Evolutionary conservation across 2,888 invertebrate species (phyloP).

Genomic region (Myathropa florea): DNA sequence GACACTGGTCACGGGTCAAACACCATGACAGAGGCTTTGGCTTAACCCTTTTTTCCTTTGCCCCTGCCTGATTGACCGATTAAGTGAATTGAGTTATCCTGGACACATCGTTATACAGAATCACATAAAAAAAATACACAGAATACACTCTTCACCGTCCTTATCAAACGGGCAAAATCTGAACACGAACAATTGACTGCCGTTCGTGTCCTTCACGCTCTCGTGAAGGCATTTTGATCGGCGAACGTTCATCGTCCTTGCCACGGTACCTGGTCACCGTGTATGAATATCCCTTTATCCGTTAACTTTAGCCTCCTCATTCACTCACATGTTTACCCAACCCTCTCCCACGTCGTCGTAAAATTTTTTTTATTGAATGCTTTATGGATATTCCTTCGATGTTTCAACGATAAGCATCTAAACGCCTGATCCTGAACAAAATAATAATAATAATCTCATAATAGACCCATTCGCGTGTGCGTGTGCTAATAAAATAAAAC

Average conservation of each 20-base stretch:
- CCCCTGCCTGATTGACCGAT: conserved; percentile 49
- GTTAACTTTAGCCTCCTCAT: not conserved
- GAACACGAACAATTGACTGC: conserved; percentile 53
- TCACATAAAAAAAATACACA: conserved; percentile 9
- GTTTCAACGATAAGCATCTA: conserved; percentile 49
- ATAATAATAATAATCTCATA: conserved; percentile 38
- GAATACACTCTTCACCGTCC: not conserved
- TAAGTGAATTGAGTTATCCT: conserved; percentile 59
- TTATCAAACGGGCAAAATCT: conserved; percentile 33
- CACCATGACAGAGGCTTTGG: conserved; percentile 21
- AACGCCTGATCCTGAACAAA: conserved; percentile 38
- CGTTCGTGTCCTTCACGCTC: conserved; percentile 46
- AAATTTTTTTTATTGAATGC: conserved; percentile 47
- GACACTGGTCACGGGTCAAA: conserved; percentile 16
- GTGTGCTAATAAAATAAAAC: conserved; percentile 44
- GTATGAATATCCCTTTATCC: conserved; percentile 12
- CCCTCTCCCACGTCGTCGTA: not conserved
- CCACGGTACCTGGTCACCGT: conserved; percentile 28
- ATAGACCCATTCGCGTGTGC: conserved; percentile 29
- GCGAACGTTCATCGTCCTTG: conserved; percentile 2
- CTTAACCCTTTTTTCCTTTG: conserved; percentile 24
- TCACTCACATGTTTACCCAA: conserved; percentile 19
- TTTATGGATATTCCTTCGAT: conserved; percentile 54
- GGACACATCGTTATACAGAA: conserved; percentile 52
- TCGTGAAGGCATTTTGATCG: conserved; percentile 35